Base-by-base conservation (phyloP, 2,113 vertebrate genomes). In the Microcebus lehilahytsara region DNA sequence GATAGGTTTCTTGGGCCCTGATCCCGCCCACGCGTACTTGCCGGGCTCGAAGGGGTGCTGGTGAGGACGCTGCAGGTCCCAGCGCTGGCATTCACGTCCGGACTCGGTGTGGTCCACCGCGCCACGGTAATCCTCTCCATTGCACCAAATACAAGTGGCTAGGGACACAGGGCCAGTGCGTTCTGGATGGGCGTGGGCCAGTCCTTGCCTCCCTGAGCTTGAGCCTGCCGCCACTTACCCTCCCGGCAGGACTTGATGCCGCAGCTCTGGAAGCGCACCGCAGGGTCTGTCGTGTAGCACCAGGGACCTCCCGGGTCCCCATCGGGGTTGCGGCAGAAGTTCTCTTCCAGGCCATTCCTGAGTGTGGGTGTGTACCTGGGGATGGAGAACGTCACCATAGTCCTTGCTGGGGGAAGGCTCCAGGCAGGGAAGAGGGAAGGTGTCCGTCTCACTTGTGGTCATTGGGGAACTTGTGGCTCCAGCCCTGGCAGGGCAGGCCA, bases 321-420 rank as follows among this genome's bases (percentile, higher is more conserved):
- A 19, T 99, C 99, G 0, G 99, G 99, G 93, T 99, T 99, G 85
- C 99, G 99, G 98, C 99, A 99, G 98, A 99, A 99, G 97, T 99
- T 99, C 89, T 99, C 97, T 98, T 99, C 99, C 97, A 99, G 98
- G 60, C 99, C 99, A 0, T 99, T 99, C 37, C 62, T 98, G 3
- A 93, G 37, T 3, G 98, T 99, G 0, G 99, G 99, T n/a, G 98
- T 98, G 98, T 99, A 99, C 98, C 99, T 99, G 98, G 9, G 37
- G n/a, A 40, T 56, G 72, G 66, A 93, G 19, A 96, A 32, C 46
- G 2, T 62, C 32, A 37, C 53, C 85, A 5, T 30, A 46, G 14
- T 56, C 67, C 0, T 1, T 71, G 75, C 23, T 27, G 5, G 20
- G 49, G 69, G 32, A 64, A 49, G 53, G 30, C 40, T 34, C 22